A percentile compares a stretch with the other conserved stretches of the same genome.
Conservation (phyloP, 1,140 invertebrate genomes). For the Atopsyche davidsoni region DNA sequence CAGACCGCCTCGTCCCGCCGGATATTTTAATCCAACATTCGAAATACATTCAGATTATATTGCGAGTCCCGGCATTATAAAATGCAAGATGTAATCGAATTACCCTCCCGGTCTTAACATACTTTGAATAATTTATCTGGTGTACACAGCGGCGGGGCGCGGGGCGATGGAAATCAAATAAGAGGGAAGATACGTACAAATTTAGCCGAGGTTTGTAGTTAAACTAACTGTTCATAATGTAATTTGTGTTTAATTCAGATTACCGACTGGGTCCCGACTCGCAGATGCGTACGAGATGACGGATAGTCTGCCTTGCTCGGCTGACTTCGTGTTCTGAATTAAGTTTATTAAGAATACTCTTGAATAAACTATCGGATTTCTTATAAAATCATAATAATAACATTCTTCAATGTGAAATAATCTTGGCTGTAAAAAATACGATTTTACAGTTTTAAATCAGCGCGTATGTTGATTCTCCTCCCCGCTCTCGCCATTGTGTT, state of each 20-base stretch:
- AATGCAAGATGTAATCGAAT: slow-evolving; percentile 27
- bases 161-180: slow-evolving; percentile 29
- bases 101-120: slow-evolving; percentile 26
- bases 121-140: slow-evolving; percentile 31
- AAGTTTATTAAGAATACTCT: too few relatives aligned
- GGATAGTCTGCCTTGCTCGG: too few relatives aligned
- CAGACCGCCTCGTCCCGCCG: too few relatives aligned
- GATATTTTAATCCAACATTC: not conserved
- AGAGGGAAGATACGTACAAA: slow-evolving; percentile 29
- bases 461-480: too few relatives aligned
- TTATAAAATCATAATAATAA: too few relatives aligned
- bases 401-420: too few relatives aligned
- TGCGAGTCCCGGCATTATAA: slow-evolving; percentile 21
- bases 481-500: too few relatives aligned
- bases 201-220: slow-evolving; percentile 32
- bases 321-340: too few relatives aligned
- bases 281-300: slow-evolving; percentile 5
- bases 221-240: slow-evolving; percentile 32
- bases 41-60: too few relatives aligned
- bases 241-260: slow-evolving; percentile 31
- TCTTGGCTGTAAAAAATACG: too few relatives aligned
- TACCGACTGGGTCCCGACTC: slow-evolving; percentile 24
- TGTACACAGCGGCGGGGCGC: slow-evolving; percentile 16
- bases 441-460: too few relatives aligned
- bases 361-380: too few relatives aligned